Base-by-base conservation (phyloP, 1,140 invertebrate species). In the Drosophila aff. region DNA sequence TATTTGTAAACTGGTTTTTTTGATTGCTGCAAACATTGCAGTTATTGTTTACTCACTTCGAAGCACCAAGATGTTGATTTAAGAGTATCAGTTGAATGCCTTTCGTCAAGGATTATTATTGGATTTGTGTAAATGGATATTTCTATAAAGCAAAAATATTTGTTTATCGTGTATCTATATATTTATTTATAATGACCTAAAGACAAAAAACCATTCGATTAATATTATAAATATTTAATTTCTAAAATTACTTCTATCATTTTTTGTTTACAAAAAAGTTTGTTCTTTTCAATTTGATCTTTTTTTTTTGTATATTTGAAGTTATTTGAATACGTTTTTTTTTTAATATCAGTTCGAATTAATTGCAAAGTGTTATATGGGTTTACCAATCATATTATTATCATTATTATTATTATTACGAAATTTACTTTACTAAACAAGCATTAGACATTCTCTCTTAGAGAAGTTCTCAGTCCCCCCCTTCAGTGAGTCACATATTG, bases 1-100 rank as follows among this genome's bases (percentile, higher is more conserved):
- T 72, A 49, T 60, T 60, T 73, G 44, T 60, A 73, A 73, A 73
- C 69, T 60, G 67, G 69, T 72, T 72, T 67, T 28, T 26, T 67
- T 23, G 28, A 73, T 60, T 18, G 23, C 26, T 49, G 53, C 66
- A 73, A 72, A 72, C 52, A 72, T 50, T 59, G 53, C 52, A 50
- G 13, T 59, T 55, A 23, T 44, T 73, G 69, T 43, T 58, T 36
- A 36, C 36, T 68, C 38, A 72, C 60, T n/a, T 69, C 28, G 6
- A 15, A 28, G 11, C 31, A 6, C 16, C 16, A 23, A 66, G 4
- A 26, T 59, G 53, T 73, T 72, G 33, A 59, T 41, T 72, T 38
- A 72, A 38, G 28, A 38, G 11, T 41, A 26, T 21, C 44, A 49
- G 18, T 55, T 57, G 21, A 68, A 55, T 16, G 10, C 5, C 2